These are phyloP conservation scores for Heteromurus nitidus DNA, from an alignment of 2,888 invertebrate species.

Conservation along the genomic window DNA sequence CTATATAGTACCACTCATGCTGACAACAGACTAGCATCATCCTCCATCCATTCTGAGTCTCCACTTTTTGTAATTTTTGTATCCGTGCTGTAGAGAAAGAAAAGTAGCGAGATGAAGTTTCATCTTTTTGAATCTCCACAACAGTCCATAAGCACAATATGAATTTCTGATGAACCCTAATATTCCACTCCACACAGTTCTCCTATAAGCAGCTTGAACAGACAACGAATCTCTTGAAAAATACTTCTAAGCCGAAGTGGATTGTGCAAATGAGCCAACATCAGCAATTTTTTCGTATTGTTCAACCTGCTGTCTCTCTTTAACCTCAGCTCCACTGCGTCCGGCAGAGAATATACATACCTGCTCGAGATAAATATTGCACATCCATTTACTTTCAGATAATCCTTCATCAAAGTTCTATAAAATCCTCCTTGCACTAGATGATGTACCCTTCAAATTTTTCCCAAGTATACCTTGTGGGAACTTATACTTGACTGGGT, in stretches of 20 bases:
- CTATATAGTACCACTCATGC: no score
- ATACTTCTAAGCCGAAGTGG: conserved; percentile 45
- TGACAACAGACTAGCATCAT: no score
- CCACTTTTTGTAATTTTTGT: no score
- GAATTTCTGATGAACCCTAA: no score
- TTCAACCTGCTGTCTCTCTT: neutral
- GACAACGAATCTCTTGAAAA: conserved; percentile 43
- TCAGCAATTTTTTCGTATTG: conserved; percentile 53
- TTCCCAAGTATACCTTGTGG: neutral
- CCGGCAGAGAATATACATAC: conserved; percentile 27
- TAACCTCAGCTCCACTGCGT: conserved; percentile 11
- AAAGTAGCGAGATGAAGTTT: no score
- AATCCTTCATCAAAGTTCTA: conserved; percentile 23
- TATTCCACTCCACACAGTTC: conserved; percentile 27
- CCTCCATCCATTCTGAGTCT: no score
- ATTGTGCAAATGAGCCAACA: conserved; percentile 57
- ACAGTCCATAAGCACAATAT: no score
- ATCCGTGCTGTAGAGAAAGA: no score
- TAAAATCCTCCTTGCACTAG: no score
- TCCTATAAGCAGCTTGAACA: conserved; percentile 35
- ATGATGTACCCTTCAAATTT: conserved; percentile 16
- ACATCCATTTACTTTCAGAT: neutral
- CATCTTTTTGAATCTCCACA: no score
- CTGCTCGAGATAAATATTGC: conserved; percentile 20
- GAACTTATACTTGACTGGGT: neutral